Percentiles rank a stretch among this genome's conserved stretches.
phyloP scores from a whole-genome alignment of 2,113 vertebrate genomes.

The Callaeas wilsoni region DNA sequence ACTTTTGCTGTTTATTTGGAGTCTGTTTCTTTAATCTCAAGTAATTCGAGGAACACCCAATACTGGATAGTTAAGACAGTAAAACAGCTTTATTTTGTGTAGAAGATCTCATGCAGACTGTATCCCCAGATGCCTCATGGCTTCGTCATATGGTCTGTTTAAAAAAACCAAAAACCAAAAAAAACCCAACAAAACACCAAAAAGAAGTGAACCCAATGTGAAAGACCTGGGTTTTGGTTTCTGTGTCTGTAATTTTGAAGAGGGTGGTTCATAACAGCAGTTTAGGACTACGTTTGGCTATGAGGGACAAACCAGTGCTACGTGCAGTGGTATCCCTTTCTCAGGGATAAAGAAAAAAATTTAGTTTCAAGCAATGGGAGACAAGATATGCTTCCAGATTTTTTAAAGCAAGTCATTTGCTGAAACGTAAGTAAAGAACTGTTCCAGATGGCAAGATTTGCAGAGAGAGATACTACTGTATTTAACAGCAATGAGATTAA shows the following conservation, averaged over 20 bases:
- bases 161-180: neutral
- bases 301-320: neutral
- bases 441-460: slow-evolving; percentile 21
- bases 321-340: neutral
- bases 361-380: neutral
- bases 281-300: neutral
- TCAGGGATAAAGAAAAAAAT: neutral
- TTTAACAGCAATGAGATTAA: slow-evolving; percentile 31
- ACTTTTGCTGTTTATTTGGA: slow-evolving; percentile 16
- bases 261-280: neutral
- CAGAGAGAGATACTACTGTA: neutral
- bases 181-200: neutral
- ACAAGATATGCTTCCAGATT: neutral
- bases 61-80: neutral
- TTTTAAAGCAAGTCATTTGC: neutral
- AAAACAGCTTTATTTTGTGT: slow-evolving; percentile 46
- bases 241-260: neutral
- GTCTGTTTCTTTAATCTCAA: neutral
- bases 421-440: neutral
- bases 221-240: neutral
- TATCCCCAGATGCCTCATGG: neutral
- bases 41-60: neutral
- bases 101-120: neutral
- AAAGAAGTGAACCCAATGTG: neutral
- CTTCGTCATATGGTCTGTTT: neutral